Evolutionary conservation across 2,797 vertebrate genomes (phyloP), one percentile per base, ranked within the genome.

Genomic region (Mormyrus proboscirostris): DNA sequence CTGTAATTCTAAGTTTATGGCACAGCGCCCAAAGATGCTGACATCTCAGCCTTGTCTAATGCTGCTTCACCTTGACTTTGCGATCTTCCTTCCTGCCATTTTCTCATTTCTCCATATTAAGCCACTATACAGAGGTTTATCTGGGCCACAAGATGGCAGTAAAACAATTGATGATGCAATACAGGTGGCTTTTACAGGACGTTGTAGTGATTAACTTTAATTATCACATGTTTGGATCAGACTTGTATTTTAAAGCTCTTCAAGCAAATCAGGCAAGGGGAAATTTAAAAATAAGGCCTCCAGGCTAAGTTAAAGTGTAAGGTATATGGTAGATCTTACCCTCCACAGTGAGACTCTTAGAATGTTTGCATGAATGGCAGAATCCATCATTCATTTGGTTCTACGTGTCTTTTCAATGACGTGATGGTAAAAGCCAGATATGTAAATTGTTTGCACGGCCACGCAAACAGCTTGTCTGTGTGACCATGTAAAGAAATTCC

Each of bases 71-170:
- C 2, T 22, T 82, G 38, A 47, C 41, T 47, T 82, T 47, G 76
- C 3, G 2, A 47, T 83, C 8, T 47, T 91, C 89, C 65, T 65
- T 53, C 4, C 59, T 69, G 8, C 25, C 29, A 38, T 89, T 29
- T 69, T 51, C 44, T 50, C 38, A 59, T 44, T 82, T 44, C 19
- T 82, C 7, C 38, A 4, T 47, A 82, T 47, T 82, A n/a, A n/a
- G 29, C n/a, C 8, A 50, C n/a, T 22, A 51, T 47, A 85, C 4
- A 12, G 84, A 90, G 25, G 4, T 69, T 0, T 0, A 19, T 9
- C 9, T 22, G 19, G n/a, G 8, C 92, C 95, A 94, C 90, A 38
- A 89, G 94, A 92, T 90, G 95, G 94, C 92, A 93, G 90, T 91
- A 90, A 47, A 87, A 89, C 91, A 90, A 92, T 90, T 92, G 85